A percentile compares a stretch with the other conserved stretches of the same genome.
Evolutionary conservation across 2,113 vertebrate genomes (phyloP).

Genomic region (Elaphurus davidianus): DNA sequence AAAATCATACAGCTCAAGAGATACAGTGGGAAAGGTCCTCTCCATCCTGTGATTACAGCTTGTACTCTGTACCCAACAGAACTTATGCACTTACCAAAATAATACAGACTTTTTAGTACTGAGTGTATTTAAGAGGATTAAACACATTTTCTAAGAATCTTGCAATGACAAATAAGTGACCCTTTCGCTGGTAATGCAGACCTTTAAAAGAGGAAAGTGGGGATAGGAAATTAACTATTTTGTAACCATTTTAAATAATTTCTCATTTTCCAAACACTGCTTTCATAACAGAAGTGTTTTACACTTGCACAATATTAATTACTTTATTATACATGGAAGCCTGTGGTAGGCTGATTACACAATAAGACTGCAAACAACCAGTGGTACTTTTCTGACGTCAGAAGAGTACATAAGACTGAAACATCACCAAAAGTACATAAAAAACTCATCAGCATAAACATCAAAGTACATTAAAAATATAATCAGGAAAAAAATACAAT

Average conservation of each 20-base stretch:
- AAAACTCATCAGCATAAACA: slow-evolving; percentile 85
- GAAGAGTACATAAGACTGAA: slow-evolving; percentile 84
- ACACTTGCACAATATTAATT: slow-evolving; percentile 88
- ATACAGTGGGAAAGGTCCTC: slow-evolving; percentile 78
- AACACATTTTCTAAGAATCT: slow-evolving; percentile 76
- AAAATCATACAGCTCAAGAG: slow-evolving; percentile 77
- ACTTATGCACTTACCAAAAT: slow-evolving; percentile 71
- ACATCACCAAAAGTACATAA: slow-evolving; percentile 87
- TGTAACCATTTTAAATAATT: slow-evolving; percentile 83
- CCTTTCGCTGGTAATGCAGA: slow-evolving; percentile 71
- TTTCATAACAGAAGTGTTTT: slow-evolving; percentile 87
- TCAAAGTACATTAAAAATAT: slow-evolving; percentile 86
- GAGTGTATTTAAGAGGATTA: slow-evolving; percentile 78
- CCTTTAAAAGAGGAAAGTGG: slow-evolving; percentile 69
- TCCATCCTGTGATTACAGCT: slow-evolving; percentile 70
- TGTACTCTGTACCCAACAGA: slow-evolving; percentile 67
- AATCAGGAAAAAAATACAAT: slow-evolving; percentile 83
- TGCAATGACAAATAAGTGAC: slow-evolving; percentile 72
- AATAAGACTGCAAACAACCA: slow-evolving; percentile 87
- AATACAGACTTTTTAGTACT: slow-evolving; percentile 77
- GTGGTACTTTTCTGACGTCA: slow-evolving; percentile 84
- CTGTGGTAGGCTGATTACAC: slow-evolving; percentile 85
- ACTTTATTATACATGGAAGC: slow-evolving; percentile 87
- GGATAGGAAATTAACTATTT: slow-evolving; percentile 82
- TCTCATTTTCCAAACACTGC: slow-evolving; percentile 82